Evolutionary conservation across 2,888 invertebrate species (phyloP).

Genomic region (Drosophila prostipennis): DNA sequence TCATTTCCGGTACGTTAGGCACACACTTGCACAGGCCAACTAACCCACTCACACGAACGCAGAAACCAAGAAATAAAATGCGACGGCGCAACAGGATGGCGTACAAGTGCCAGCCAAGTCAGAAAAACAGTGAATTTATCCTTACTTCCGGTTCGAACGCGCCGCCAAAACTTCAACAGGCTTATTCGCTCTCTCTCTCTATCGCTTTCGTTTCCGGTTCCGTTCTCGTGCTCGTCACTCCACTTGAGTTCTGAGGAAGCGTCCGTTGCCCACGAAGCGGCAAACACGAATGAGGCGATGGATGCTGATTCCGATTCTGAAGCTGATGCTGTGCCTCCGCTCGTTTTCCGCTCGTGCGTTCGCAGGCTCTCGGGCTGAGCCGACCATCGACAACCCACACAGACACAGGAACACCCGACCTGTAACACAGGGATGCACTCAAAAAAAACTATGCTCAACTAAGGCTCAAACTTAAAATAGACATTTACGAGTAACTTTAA

Average conservation of each 20-base stretch:
- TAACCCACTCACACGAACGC: constrained; percentile 17
- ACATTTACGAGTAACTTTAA: no score
- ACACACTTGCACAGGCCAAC: constrained; percentile 23
- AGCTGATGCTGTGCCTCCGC: neutral
- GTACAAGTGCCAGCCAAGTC: constrained; percentile 16
- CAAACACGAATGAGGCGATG: constrained; percentile 68
- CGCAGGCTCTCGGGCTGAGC: constrained; percentile 49
- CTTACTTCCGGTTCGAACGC: constrained; percentile 73
- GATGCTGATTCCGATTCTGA: constrained; percentile 32
- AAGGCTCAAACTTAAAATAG: no score
- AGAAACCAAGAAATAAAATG: constrained; percentile 48
- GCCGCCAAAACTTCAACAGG: constrained; percentile 36
- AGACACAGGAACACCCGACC: constrained; percentile 8
- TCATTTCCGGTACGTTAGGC: constrained; percentile 69
- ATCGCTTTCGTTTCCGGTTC: constrained; percentile 32
- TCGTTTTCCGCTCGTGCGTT: constrained; percentile 33
- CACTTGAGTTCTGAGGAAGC: constrained; percentile 48
- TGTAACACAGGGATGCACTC: constrained; percentile 15
- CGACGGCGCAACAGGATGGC: constrained; percentile 77
- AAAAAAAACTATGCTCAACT: neutral
- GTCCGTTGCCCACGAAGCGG: constrained; percentile 69
- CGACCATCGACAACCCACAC: constrained; percentile 38
- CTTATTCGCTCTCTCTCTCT: constrained; percentile 7
- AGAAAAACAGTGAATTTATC: constrained; percentile 50
- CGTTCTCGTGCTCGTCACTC: constrained; percentile 21